Evolutionary conservation across 2,797 vertebrate genomes (phyloP).

Genomic region (Poliocrania exsul): DNA sequence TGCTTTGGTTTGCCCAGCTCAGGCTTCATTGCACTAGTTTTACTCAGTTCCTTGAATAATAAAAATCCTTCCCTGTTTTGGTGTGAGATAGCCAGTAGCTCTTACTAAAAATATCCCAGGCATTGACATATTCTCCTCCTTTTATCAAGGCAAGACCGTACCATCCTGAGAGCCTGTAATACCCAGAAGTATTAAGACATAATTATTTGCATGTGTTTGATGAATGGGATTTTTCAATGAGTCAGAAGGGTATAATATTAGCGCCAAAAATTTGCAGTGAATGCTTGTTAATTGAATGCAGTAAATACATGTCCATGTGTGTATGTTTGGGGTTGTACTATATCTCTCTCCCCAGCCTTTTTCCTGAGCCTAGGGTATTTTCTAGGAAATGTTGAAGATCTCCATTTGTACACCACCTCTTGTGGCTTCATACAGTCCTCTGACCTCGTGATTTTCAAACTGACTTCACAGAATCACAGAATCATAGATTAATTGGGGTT

Average conservation of each 20-base stretch:
- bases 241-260: background rate
- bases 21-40: background rate
- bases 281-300: background rate
- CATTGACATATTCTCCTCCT: background rate
- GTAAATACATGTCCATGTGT: background rate
- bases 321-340: background rate
- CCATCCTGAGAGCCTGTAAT: background rate
- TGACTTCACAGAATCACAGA: background rate
- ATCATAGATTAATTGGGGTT: background rate
- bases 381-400: background rate
- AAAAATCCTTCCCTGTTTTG: background rate
- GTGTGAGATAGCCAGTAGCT: background rate
- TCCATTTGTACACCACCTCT: background rate
- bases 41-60: background rate
- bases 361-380: background rate
- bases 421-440: background rate
- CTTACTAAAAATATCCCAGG: background rate
- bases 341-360: background rate
- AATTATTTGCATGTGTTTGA: background rate
- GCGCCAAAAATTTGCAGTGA: background rate
- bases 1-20: background rate
- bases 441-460: background rate
- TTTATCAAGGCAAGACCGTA: background rate
- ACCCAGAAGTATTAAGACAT: background rate
- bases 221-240: background rate